These are phyloP conservation scores for Drosophila novamexicana DNA, from an alignment of 1,140 invertebrate genomes.

Conservation along the genomic window DNA sequence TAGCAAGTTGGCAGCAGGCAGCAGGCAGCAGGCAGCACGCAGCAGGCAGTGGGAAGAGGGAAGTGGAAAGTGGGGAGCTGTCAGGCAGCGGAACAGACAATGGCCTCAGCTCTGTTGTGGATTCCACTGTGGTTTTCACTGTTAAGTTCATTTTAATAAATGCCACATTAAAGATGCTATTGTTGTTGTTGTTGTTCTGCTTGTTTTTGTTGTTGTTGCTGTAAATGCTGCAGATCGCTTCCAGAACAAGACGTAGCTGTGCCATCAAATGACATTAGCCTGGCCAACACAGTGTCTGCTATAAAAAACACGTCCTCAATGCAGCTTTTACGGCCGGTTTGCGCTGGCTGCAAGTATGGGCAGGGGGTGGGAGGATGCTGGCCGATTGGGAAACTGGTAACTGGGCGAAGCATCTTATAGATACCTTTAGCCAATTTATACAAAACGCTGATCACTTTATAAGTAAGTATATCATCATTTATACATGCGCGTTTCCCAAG, in stretches of 20 bases:
- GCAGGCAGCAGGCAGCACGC: too few species aligned
- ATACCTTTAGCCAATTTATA: conserved; percentile 47
- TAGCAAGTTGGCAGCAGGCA: too few species aligned
- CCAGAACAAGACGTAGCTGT: conserved; percentile 38
- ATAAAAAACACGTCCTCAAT: conserved; percentile 33
- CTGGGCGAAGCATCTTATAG: conserved; percentile 22
- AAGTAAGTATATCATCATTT: conserved; percentile 74
- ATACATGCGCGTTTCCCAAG: conserved; percentile 42
- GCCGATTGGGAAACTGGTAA: conserved; percentile 5
- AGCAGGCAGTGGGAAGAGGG: not conserved
- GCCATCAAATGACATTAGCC: conserved; percentile 45
- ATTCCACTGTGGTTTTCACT: not conserved
- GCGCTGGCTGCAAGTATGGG: not conserved
- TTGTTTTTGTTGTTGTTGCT: conserved; percentile 2
- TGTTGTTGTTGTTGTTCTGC: conserved; percentile 10
- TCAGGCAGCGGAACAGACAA: conserved; percentile 14
- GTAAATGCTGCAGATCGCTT: conserved; percentile 21
- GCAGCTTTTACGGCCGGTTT: conserved; percentile 41
- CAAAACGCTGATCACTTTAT: conserved; percentile 70
- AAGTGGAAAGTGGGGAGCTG: not conserved
- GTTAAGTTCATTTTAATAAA: conserved; percentile 60
- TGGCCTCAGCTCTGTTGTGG: conserved; percentile 17
- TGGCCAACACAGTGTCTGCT: conserved; percentile 15
- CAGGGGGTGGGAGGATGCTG: not conserved
- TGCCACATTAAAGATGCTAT: conserved; percentile 50